These are phyloP conservation scores for Siphlonurus alternatus DNA, from an alignment of 2,888 invertebrate genomes.

Conservation along the genomic window DNA sequence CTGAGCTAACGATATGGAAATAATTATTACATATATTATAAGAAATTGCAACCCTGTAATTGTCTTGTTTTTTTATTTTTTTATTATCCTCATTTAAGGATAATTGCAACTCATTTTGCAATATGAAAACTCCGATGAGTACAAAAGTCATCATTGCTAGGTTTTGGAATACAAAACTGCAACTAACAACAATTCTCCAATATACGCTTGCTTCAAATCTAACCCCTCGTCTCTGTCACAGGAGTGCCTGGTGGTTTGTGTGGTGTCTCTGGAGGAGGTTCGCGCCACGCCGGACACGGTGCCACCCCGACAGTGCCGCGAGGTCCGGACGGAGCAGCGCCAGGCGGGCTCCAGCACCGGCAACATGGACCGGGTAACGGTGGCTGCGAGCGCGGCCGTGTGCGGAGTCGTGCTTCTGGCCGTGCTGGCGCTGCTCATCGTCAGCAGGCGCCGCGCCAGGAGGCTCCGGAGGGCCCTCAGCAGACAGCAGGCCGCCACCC, in stretches of 20 bases:
- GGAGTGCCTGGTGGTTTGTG: constrained; percentile 89
- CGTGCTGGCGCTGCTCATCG: constrained; percentile 76
- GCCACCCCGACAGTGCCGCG: constrained; percentile 72
- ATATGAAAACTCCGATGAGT: no score
- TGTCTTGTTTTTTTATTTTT: no score
- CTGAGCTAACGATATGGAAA: no score
- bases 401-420: constrained; percentile 84
- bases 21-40: no score
- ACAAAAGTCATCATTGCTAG: no score
- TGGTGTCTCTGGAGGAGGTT: constrained; percentile 75
- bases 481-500: background rate
- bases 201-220: no score
- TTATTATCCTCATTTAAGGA: no score
- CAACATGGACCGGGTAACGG: constrained; percentile 89
- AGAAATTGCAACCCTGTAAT: no score
- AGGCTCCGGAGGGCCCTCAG: background rate
- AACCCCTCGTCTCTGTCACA: no score
- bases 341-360: constrained; percentile 4
- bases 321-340: constrained; percentile 69
- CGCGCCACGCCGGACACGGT: constrained; percentile 76
- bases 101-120: no score
- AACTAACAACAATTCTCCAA: no score
- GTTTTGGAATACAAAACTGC: no score
- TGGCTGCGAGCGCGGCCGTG: constrained; percentile 82
- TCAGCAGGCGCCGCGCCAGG: constrained; percentile 31